Conservation (phyloP, 2,113 vertebrate species). For the Pollimyrus isidori region DNA sequence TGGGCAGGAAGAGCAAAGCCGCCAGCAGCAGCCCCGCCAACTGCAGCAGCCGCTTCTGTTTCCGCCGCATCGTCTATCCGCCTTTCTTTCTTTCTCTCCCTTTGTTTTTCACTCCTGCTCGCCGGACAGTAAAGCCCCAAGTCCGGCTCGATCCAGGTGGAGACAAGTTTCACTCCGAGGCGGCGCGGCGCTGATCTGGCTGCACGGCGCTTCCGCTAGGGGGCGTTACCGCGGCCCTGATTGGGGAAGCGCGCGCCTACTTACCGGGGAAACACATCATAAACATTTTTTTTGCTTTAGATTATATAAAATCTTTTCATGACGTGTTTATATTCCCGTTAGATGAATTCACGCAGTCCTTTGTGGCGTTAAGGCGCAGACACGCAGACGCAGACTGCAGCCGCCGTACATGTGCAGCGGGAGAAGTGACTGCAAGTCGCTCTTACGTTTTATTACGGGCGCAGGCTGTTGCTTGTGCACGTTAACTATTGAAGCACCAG, state of each 20-base stretch:
- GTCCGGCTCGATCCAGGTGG: slow-evolving; percentile 21
- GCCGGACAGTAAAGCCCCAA: not conserved
- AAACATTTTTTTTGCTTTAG: not conserved
- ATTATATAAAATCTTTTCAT: not conserved
- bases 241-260: slow-evolving; percentile 14
- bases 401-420: not conserved
- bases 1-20: slow-evolving; percentile 83
- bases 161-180: slow-evolving; percentile 45
- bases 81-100: not conserved
- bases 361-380: not conserved
- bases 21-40: slow-evolving; percentile 71
- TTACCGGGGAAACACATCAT: not conserved
- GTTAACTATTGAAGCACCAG: not conserved
- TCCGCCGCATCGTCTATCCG: slow-evolving; percentile 74
- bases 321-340: not conserved
- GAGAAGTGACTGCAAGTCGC: not conserved
- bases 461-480: not conserved
- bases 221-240: slow-evolving; percentile 35
- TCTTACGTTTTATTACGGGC: not conserved
- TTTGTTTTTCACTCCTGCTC: not conserved
- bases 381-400: not conserved
- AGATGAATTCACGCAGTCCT: not conserved
- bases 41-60: slow-evolving; percentile 85
- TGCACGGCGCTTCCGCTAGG: slow-evolving; percentile 12
- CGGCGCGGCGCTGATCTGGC: not conserved